These are phyloP conservation scores for Oncorhynchus nerka DNA, from an alignment of 2,113 vertebrate species.

Conservation along the genomic window DNA sequence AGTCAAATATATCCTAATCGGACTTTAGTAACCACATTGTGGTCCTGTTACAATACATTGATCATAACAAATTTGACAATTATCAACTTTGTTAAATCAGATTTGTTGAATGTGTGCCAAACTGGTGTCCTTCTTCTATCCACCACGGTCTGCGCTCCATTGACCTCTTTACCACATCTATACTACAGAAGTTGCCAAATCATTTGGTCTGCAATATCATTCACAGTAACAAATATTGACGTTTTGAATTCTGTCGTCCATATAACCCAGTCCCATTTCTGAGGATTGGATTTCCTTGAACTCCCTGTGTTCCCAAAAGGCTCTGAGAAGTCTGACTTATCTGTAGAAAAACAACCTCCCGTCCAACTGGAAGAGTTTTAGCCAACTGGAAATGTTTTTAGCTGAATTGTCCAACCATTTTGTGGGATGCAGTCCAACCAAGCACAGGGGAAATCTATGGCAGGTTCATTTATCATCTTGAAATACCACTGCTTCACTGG, in stretches of 20 bases:
- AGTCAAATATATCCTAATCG: too few relatives aligned
- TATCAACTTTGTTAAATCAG: too few relatives aligned
- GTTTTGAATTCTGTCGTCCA: constrained; percentile 4
- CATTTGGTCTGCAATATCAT: constrained; percentile 4
- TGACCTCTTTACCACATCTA: too few relatives aligned
- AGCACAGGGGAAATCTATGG: constrained; percentile 27
- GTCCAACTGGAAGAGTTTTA: constrained; percentile 53
- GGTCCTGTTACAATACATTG: too few relatives aligned
- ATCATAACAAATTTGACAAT: too few relatives aligned
- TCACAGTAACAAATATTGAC: constrained; percentile 14
- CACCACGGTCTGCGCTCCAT: too few relatives aligned
- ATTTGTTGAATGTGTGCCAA: too few relatives aligned
- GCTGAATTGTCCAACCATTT: background rate
- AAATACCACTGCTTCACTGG: constrained; percentile 38
- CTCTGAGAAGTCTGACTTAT: constrained; percentile 40
- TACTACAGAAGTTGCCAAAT: too few relatives aligned
- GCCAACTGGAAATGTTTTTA: constrained; percentile 25
- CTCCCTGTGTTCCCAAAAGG: constrained; percentile 37
- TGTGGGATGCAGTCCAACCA: constrained; percentile 42
- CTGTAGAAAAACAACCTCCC: constrained; percentile 31
- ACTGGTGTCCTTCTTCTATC: too few relatives aligned
- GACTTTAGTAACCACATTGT: too few relatives aligned
- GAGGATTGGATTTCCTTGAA: constrained; percentile 37
- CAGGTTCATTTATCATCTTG: constrained; percentile 28
- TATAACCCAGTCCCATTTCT: background rate